A percentile compares a stretch with the other conserved stretches of the same genome.
phyloP scores from a whole-genome alignment of 2,113 vertebrate genomes.

The Struthio camelus region DNA sequence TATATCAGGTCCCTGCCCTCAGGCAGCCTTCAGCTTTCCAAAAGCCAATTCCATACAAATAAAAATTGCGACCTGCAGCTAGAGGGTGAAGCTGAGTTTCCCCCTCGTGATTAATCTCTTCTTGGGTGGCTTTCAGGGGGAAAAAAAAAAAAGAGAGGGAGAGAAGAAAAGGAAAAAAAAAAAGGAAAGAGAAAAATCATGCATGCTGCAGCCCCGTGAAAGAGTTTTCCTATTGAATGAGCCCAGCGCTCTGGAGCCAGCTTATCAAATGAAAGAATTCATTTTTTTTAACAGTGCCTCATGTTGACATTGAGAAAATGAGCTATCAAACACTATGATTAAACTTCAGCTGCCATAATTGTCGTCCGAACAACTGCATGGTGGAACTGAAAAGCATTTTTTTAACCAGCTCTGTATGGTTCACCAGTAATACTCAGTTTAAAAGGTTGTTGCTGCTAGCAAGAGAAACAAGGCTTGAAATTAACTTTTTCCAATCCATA shows the following conservation, averaged over 20 bases:
- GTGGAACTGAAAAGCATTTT: slow-evolving; percentile 78
- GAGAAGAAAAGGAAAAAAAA: neutral
- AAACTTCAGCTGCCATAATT: slow-evolving; percentile 87
- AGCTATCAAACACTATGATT: slow-evolving; percentile 88
- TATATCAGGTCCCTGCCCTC: slow-evolving; percentile 95
- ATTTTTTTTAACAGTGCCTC: slow-evolving; percentile 87
- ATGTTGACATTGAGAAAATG: slow-evolving; percentile 93
- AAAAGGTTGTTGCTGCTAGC: slow-evolving; percentile 78
- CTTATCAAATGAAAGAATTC: slow-evolving; percentile 90
- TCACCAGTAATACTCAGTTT: slow-evolving; percentile 76
- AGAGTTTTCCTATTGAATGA: slow-evolving; percentile 83
- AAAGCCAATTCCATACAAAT: slow-evolving; percentile 99
- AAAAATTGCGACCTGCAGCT: slow-evolving; percentile 98
- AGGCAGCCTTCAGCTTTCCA: slow-evolving; percentile 95
- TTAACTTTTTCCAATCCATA: slow-evolving; percentile 79
- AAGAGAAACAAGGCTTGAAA: slow-evolving; percentile 81
- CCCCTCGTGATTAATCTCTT: slow-evolving; percentile 98
- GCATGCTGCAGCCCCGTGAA: slow-evolving; percentile 85
- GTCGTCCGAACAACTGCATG: slow-evolving; percentile 80
- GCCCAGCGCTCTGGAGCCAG: slow-evolving; percentile 84
- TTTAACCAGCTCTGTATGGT: slow-evolving; percentile 73
- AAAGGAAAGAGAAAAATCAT: slow-evolving; percentile 68
- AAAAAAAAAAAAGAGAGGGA: neutral
- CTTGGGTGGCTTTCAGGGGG: slow-evolving; percentile 90
- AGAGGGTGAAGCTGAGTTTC: slow-evolving; percentile 96